These are phyloP conservation scores for Elysia crispata DNA, from an alignment of 2,888 invertebrate species.

Conservation along the genomic window DNA sequence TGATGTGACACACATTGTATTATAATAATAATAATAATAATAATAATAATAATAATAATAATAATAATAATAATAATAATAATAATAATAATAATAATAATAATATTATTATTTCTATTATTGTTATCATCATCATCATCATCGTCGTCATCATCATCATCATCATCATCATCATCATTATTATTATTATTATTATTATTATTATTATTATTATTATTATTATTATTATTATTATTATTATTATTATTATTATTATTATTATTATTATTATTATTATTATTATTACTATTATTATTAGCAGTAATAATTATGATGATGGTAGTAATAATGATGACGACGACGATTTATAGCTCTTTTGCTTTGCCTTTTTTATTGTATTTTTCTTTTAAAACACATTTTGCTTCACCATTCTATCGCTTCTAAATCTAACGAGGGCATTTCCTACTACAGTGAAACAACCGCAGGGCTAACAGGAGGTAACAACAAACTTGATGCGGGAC, in stretches of 20 bases:
- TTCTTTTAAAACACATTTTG: too few species aligned
- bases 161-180: constrained; percentile 33
- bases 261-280: constrained; percentile 1
- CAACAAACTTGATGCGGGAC: too few species aligned
- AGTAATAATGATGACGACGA: not conserved
- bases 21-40: not conserved
- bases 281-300: not conserved
- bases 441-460: too few species aligned
- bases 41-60: not conserved
- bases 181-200: constrained; percentile 17
- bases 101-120: constrained; percentile 1
- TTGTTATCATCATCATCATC: constrained; percentile 5
- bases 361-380: too few species aligned
- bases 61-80: too few species aligned
- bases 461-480: too few species aligned
- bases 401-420: too few species aligned
- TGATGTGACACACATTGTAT: too few species aligned
- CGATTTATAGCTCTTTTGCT: too few species aligned
- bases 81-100: too few species aligned
- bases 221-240: too few species aligned
- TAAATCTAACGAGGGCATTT: too few species aligned
- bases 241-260: not conserved
- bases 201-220: constrained; percentile 10
- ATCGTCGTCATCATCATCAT: constrained; percentile 27
- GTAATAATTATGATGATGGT: not conserved